A percentile compares a stretch with the other conserved stretches of the same genome.
Conservation (phyloP, 1,140 invertebrate genomes). For the Neodiprion pinetum region DNA sequence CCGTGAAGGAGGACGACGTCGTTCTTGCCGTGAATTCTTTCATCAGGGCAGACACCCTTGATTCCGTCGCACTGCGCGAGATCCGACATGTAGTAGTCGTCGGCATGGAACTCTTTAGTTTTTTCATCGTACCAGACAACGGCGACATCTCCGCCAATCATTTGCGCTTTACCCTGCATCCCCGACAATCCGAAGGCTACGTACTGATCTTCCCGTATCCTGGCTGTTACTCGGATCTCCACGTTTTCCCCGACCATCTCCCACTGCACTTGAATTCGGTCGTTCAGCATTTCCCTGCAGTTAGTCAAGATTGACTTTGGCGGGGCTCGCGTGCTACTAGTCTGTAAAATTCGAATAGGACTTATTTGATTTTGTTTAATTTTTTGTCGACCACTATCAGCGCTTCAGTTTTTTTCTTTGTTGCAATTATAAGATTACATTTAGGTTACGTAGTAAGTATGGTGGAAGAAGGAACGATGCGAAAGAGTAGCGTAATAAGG, state of each 20-base stretch:
- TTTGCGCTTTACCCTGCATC: conserved; percentile 70
- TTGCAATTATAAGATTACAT: not conserved
- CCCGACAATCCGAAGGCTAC: conserved; percentile 88
- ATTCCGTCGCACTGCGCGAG: conserved; percentile 83
- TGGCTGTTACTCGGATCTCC: conserved; percentile 77
- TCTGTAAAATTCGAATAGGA: conserved; percentile 63
- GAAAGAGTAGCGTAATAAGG: too few relatives aligned
- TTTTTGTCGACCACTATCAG: not conserved
- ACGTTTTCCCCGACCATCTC: conserved; percentile 76
- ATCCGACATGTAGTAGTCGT: conserved; percentile 86
- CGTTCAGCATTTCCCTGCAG: conserved; percentile 81
- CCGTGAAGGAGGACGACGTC: conserved; percentile 79
- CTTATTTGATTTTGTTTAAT: not conserved
- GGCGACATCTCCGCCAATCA: conserved; percentile 84
- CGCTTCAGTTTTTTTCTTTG: too few relatives aligned
- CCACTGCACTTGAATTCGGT: conserved; percentile 83
- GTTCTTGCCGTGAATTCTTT: conserved; percentile 80
- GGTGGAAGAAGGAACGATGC: too few relatives aligned
- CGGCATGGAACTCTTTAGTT: conserved; percentile 74
- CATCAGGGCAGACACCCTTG: conserved; percentile 85
- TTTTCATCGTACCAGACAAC: conserved; percentile 81
- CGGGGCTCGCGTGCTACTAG: conserved; percentile 71
- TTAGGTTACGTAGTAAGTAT: too few relatives aligned
- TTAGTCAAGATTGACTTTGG: conserved; percentile 63
- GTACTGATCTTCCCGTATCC: conserved; percentile 84